Evolutionary conservation across 2,113 vertebrate species (phyloP).

Genomic region (Sus scrofa): T2T-Sscrofa CM000813.6:118932001-118932500

Average conservation of each 20-base stretch:
- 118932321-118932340: slow-evolving; percentile 24
- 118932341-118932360: background rate
- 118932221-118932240: background rate
- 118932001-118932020: background rate
- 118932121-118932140: background rate
- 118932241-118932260: background rate
- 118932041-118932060: background rate
- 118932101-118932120: background rate
- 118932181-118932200: background rate
- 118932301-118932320: background rate
- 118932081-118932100: background rate
- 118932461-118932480: background rate
- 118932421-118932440: background rate
- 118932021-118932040: background rate
- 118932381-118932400: background rate
- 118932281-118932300: background rate
- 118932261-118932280: background rate
- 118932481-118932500: background rate
- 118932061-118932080: background rate
- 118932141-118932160: background rate
- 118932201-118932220: background rate
- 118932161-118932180: background rate
- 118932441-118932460: background rate
- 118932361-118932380: background rate
- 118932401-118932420: background rate